Base-by-base conservation (phyloP, 2,797 vertebrate species). In the Syndactyla subalaris region DNA sequence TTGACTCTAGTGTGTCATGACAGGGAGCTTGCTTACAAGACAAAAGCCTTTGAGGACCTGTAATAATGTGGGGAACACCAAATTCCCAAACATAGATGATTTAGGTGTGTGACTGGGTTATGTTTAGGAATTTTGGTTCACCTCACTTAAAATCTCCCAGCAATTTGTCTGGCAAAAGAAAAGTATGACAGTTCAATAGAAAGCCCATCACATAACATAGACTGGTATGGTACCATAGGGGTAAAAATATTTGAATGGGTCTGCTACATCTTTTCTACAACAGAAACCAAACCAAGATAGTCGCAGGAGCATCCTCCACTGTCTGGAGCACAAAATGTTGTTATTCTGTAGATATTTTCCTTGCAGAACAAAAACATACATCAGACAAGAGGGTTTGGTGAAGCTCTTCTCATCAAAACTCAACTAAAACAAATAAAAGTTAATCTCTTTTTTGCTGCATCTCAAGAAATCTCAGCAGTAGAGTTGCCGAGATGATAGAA, bases 191-290 rank as follows among this genome's bases (percentile, higher is more conserved):
- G 48, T 14, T 66, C 30, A 54, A 23, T 0, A 52, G 26, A 59
- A 84, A 84, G 38, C 11, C 41, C 70, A 68, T 11, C 24, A 38
- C 10, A 5, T 23, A 41, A 52, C 15, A 39, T 22, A 36, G 65
- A 87, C 2, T 20, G 22, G 16, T 30, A 45, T 3, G 3, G 36
- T 20, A 58, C 6, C 1, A 0, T 0, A 2, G 9, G 9, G n/a
- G 52, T 39, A 19, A 49, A 77, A 48, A 13, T 22, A 22, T 32
- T 14, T 30, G 12, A 39, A 23, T 2, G 12, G 9, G 22, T 27
- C 48, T 21, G 30, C 38, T 41, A 32, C 23, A n/a, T 20, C n/a
- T 67, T 58, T 36, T 10, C 22, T n/a, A 39, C 49, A 52, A 72
- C 3, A 55, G 49, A 58, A 49, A 49, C 23, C 26, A 62, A 76